A percentile compares a stretch with the other conserved stretches of the same genome.
Evolutionary conservation across 2,888 invertebrate genomes (phyloP).

Genomic region (Chrysolina oricalcia): DNA sequence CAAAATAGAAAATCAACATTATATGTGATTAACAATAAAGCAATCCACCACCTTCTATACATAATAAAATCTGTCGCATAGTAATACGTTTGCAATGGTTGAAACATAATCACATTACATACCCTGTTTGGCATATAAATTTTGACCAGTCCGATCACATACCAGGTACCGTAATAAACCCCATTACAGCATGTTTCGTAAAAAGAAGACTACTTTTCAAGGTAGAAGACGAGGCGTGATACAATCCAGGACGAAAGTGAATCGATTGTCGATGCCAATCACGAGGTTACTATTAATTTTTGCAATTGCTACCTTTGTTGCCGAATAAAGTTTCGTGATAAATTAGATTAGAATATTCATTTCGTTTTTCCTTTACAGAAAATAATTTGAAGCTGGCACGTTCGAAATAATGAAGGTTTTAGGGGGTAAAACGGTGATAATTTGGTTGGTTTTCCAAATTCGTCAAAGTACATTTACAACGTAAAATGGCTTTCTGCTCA

Average conservation of each 20-base stretch:
- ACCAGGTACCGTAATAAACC: slow-evolving; percentile 27
- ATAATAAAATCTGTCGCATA: too few relatives aligned
- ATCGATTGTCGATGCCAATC: slow-evolving; percentile 30
- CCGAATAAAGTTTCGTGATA: slow-evolving; percentile 1
- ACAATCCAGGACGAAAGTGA: slow-evolving; percentile 41
- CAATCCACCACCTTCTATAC: too few relatives aligned
- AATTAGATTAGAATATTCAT: background rate
- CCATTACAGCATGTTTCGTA: slow-evolving; percentile 31
- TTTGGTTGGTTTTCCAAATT: too few relatives aligned
- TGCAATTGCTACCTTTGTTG: slow-evolving; percentile 29
- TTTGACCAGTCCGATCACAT: slow-evolving; percentile 12
- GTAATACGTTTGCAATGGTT: background rate
- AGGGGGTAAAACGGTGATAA: too few relatives aligned
- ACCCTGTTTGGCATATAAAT: background rate
- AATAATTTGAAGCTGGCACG: background rate
- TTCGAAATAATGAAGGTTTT: background rate
- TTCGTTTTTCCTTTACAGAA: background rate
- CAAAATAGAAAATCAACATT: too few relatives aligned
- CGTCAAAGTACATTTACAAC: too few relatives aligned
- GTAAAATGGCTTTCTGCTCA: too few relatives aligned
- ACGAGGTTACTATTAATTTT: slow-evolving; percentile 32
- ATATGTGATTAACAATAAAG: too few relatives aligned
- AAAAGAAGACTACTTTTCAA: slow-evolving; percentile 28
- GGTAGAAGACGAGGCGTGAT: slow-evolving; percentile 35
- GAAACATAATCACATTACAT: background rate